A percentile compares a stretch with the other conserved stretches of the same genome.
Conservation (phyloP, 1,140 invertebrate species). For the Cephus cinctus region DNA sequence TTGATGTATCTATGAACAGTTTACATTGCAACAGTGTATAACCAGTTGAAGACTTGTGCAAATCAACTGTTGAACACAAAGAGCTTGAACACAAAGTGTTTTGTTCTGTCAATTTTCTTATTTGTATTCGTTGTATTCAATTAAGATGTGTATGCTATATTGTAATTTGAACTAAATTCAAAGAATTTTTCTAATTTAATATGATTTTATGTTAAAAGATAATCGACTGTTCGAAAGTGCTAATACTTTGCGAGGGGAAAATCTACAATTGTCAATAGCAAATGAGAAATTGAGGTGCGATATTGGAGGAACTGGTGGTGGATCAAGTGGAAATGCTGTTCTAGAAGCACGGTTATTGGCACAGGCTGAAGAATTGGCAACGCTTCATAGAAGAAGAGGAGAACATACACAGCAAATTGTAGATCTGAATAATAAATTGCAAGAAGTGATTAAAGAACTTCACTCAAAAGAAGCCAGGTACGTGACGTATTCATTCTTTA, state of each 20-base stretch:
- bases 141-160: too few species aligned
- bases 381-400: constrained; percentile 82
- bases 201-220: constrained; percentile 59
- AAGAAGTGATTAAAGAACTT: constrained; percentile 81
- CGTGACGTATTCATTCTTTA: constrained; percentile 18
- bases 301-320: constrained; percentile 45
- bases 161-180: too few species aligned
- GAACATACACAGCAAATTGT: constrained; percentile 93
- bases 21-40: too few species aligned
- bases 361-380: constrained; percentile 91
- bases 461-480: constrained; percentile 74
- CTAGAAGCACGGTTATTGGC: constrained; percentile 83
- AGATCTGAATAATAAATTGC: constrained; percentile 81
- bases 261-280: constrained; percentile 78
- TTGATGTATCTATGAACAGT: too few species aligned
- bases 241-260: constrained; percentile 75
- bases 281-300: constrained; percentile 77
- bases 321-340: constrained; percentile 47
- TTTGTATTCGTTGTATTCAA: too few species aligned
- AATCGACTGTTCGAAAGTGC: constrained; percentile 83
- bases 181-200: constrained; percentile 2
- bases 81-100: too few species aligned
- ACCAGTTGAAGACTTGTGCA: too few species aligned
- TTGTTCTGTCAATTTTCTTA: too few species aligned
- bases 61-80: too few species aligned